Conservation (phyloP, 2,888 invertebrate species). For the Phlogophora meticulosa region DNA sequence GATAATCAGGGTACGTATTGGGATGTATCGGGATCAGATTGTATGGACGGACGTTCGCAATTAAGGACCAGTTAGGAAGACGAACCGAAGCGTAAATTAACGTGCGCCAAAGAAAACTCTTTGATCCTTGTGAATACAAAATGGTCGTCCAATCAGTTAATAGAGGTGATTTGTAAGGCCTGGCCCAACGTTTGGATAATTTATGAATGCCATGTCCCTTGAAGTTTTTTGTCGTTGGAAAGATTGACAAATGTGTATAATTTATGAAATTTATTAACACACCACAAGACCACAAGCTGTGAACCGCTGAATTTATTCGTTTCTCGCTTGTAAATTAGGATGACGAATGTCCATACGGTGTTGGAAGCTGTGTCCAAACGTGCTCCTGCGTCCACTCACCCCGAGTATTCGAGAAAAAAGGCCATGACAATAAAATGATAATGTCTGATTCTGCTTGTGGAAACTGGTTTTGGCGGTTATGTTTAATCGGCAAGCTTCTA, state of each 20-base stretch:
- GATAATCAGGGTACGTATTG: conserved; percentile 45
- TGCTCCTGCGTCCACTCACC: conserved; percentile 16
- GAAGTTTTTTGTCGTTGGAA: conserved; percentile 39
- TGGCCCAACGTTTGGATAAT: conserved; percentile 26
- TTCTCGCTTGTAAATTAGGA: conserved; percentile 56
- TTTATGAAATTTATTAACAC: conserved; percentile 53
- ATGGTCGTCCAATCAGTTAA: conserved; percentile 42
- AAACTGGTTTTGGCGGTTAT: conserved; percentile 20
- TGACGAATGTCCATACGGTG: conserved; percentile 40
- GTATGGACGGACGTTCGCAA: conserved; percentile 45
- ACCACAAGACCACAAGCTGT: conserved; percentile 52
- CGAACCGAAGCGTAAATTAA: conserved; percentile 43
- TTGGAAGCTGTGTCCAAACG: conserved; percentile 24
- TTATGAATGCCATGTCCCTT: conserved; percentile 31
- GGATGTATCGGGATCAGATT: conserved; percentile 47
- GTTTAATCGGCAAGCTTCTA: conserved; percentile 11
- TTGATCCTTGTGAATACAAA: conserved; percentile 48
- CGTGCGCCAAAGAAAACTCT: conserved; percentile 41
- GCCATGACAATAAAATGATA: conserved; percentile 31
- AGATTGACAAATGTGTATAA: conserved; percentile 56
- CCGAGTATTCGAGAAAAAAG: conserved; percentile 34
- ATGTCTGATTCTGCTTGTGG: conserved; percentile 8
- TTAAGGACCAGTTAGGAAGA: conserved; percentile 44
- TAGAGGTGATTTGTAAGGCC: conserved; percentile 44
- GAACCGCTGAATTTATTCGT: conserved; percentile 46